Base-by-base conservation (phyloP, 2,888 invertebrate genomes). In the Zelleria hepariella region DNA sequence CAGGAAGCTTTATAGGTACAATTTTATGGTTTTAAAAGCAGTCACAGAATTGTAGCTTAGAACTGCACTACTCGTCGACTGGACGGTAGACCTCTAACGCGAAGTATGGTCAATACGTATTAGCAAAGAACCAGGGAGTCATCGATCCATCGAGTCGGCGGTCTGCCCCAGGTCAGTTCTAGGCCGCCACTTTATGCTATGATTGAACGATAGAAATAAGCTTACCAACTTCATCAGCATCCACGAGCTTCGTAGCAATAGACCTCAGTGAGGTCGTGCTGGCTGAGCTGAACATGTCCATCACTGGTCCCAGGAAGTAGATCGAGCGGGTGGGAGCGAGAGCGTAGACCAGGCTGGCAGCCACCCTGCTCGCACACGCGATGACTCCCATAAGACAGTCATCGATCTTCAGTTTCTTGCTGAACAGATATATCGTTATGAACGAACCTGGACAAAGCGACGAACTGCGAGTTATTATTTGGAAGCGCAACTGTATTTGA, bases 261-360 rank as follows among this genome's bases (percentile, higher is more conserved):
- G 91, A 91, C 62, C 91, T 78, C 63, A 91, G 76, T 0, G 90
- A 90, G 1, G 91, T 91, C 2, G 90, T 88, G 0, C 89, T 90
- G 0, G 91, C 91, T 0, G 90, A 88, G 63, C 91, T 90, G 66
- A 91, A 88, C 78, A 91, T 83, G 59, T 91, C 90, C 70, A 91
- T 75, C 32, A 88, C 72, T 5, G 90, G 90, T 21, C 90, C 91
- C 58, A 90, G 67, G 76, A 90, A 91, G 75, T 90, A 89, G 59
- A 89, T 69, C 0, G 80, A 78, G 47, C 84, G 72, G 8, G 71
- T 78, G 0, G 86, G 85, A 0, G 90, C 90, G 63, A 90, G 66
- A 0, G 90, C 89, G 68, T 90, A 91, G 32, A 89, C 78, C 62
- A 90, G 62, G 57, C 87, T 87, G 1, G 89, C 90, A 4, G 83